Percentiles rank a stretch among this genome's conserved stretches.
Conservation (phyloP, 2,888 invertebrate species). For the Pristionchus exspectatus region DNA sequence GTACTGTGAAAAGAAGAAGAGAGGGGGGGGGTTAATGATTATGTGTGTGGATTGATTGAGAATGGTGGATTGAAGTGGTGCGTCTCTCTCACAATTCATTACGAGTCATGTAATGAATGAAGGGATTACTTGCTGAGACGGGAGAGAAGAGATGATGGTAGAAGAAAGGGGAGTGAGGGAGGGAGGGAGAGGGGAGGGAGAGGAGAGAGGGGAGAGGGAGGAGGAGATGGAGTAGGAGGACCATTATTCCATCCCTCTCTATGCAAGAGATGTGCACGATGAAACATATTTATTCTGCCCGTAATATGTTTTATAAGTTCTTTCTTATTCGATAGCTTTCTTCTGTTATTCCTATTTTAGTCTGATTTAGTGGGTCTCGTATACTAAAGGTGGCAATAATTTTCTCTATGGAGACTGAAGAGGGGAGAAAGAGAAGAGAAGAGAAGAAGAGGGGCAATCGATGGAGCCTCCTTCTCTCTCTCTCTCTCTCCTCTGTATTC, state of each 20-base stretch:
- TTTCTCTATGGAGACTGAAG: slow-evolving; percentile 50
- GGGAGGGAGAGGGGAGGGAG: too few species aligned
- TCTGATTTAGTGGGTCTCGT: background rate
- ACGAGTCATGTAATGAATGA: slow-evolving; percentile 27
- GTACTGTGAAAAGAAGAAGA: too few species aligned
- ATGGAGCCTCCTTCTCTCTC: slow-evolving; percentile 46
- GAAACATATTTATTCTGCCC: background rate
- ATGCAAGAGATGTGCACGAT: background rate
- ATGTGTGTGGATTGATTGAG: background rate
- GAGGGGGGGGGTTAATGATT: background rate
- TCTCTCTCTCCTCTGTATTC: slow-evolving; percentile 16
- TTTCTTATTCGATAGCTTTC: background rate
- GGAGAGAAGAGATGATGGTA: slow-evolving; percentile 11
- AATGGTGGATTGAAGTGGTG: background rate
- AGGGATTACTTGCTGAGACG: slow-evolving; percentile 18
- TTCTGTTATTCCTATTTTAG: background rate
- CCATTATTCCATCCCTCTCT: slow-evolving; percentile 3
- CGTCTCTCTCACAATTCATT: slow-evolving; percentile 22
- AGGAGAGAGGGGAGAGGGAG: background rate
- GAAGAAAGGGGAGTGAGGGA: background rate
- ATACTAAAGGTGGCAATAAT: slow-evolving; percentile 7
- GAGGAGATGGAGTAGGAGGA: background rate
- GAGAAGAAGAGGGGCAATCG: background rate
- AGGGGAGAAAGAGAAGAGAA: slow-evolving; percentile 37
- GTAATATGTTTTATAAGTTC: background rate